Conservation (phyloP, 92 coral and sea anemone genomes). For the Epizoanthus rinbou region DNA sequence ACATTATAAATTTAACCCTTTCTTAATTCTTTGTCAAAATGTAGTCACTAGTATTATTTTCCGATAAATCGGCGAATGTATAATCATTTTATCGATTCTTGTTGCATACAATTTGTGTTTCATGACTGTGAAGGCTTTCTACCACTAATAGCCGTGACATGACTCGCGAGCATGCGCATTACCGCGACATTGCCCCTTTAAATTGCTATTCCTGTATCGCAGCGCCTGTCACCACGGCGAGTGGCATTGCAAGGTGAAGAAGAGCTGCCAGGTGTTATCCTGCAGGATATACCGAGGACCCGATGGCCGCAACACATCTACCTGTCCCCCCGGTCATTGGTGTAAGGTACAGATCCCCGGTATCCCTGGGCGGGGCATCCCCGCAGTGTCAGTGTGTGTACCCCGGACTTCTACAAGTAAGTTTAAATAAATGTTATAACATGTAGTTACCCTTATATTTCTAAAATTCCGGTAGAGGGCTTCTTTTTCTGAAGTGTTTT, state of each 20-base stretch:
- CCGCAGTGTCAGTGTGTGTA: constrained; percentile 77
- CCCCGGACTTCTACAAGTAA: constrained; percentile 51
- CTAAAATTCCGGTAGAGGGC: no score
- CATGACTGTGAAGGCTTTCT: no score
- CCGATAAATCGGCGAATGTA: no score
- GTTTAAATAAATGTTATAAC: background rate
- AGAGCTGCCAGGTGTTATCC: constrained; percentile 56
- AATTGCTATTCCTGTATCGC: background rate
- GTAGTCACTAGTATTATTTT: no score
- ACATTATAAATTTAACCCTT: no score
- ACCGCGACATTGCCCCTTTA: background rate
- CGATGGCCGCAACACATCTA: constrained; percentile 44
- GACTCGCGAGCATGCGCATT: no score
- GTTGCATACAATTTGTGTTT: no score
- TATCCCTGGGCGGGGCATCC: constrained; percentile 78
- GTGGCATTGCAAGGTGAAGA: constrained; percentile 75
- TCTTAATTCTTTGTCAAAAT: no score
- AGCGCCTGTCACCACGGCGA: constrained; percentile 85
- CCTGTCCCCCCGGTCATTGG: constrained; percentile 77
- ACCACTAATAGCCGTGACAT: no score
- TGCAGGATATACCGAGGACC: constrained; percentile 53
- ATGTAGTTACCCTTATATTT: background rate
- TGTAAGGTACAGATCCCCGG: constrained; percentile 89
- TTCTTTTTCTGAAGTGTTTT: no score
- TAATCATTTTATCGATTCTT: no score